Evolutionary conservation across 1,140 invertebrate genomes (phyloP).

Genomic region (Telenomus remus): DNA sequence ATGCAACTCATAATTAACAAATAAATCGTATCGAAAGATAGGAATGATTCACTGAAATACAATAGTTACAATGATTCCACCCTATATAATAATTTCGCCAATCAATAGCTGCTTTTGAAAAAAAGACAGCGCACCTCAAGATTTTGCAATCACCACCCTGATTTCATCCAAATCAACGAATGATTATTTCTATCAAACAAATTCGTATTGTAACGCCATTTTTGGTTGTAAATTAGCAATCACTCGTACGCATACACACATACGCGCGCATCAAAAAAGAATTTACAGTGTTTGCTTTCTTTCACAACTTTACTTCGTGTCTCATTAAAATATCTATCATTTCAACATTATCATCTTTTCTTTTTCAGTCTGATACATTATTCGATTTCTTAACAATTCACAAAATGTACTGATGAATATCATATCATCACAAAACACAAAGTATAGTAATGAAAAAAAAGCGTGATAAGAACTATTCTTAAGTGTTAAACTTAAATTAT

Average conservation of each 20-base stretch:
- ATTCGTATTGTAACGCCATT: conserved; percentile 10
- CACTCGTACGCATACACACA: conserved; percentile 22
- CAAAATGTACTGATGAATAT: background rate
- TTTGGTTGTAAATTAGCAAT: conserved; percentile 10
- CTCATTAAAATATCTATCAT: conserved; percentile 14
- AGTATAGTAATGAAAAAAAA: conserved; percentile 31
- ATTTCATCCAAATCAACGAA: conserved; percentile 47
- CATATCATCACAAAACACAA: conserved; percentile 8
- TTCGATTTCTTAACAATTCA: background rate
- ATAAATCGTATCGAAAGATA: background rate
- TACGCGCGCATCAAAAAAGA: conserved; percentile 14
- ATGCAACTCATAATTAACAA: background rate
- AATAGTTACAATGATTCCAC: conserved; percentile 11
- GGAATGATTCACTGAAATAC: background rate
- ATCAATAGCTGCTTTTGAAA: conserved; percentile 29
- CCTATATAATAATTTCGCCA: conserved; percentile 20
- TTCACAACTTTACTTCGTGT: conserved; percentile 23
- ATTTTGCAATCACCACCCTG: conserved; percentile 33
- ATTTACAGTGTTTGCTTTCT: conserved; percentile 22
- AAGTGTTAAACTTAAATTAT: background rate
- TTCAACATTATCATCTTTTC: conserved; percentile 1
- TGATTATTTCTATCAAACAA: conserved; percentile 19
- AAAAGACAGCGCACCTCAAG: conserved; percentile 30
- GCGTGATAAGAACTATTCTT: conserved; percentile 5
- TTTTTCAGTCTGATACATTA: background rate